phyloP scores from a whole-genome alignment of 2,888 invertebrate species.

The Cancer borealis region DNA sequence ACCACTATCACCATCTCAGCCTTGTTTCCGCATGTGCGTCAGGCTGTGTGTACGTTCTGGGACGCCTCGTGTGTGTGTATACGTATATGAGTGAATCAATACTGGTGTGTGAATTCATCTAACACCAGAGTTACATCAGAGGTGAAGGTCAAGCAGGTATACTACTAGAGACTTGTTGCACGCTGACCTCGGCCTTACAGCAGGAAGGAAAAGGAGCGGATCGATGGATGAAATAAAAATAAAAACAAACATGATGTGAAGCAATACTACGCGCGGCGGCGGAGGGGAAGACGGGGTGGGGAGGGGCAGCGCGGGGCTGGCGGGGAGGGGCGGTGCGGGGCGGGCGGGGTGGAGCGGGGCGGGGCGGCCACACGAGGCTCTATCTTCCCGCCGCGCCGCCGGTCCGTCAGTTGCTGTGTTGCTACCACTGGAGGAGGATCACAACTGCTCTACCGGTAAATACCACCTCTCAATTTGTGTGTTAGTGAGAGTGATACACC shows the following conservation, averaged over 20 bases:
- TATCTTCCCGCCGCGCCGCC: neutral
- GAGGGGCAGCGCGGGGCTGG: neutral
- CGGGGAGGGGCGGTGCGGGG: neutral
- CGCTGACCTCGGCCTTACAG: constrained; percentile 18
- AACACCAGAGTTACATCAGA: neutral
- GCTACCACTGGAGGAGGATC: constrained; percentile 7
- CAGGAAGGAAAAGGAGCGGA: constrained; percentile 24
- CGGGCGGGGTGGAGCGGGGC: neutral
- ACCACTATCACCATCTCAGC: neutral
- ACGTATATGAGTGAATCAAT: neutral
- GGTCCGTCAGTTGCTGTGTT: constrained; percentile 7
- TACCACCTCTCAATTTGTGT: constrained; percentile 5
- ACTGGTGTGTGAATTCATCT: neutral
- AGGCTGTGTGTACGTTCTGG: neutral
- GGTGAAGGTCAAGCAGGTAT: neutral
- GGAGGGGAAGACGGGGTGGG: neutral
- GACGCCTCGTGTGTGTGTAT: neutral
- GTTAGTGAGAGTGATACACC: neutral
- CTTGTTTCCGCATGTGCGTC: neutral
- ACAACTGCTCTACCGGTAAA: neutral
- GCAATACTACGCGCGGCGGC: neutral
- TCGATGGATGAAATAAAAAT: constrained; percentile 7
- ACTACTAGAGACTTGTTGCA: neutral
- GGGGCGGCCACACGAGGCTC: neutral
- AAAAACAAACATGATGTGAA: constrained; percentile 28